A percentile compares a stretch with the other conserved stretches of the same genome.
phyloP scores from a whole-genome alignment of 2,888 invertebrate genomes.

The Uropetala carovei region DNA sequence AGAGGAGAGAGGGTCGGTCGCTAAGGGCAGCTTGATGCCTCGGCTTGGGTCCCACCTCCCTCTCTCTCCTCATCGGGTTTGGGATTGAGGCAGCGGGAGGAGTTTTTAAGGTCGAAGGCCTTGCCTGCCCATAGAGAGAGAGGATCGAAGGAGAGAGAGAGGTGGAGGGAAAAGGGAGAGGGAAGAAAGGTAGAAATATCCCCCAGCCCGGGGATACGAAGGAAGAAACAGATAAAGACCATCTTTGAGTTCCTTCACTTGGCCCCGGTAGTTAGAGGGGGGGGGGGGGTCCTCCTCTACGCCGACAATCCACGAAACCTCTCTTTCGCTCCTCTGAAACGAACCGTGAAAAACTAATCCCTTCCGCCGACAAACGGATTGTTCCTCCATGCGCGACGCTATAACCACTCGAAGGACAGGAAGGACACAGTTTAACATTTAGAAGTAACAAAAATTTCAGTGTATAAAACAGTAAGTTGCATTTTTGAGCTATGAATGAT shows the following conservation, averaged over 20 bases:
- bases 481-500: too few relatives aligned
- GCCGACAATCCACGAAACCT: background rate
- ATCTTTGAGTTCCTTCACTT: slow-evolving; percentile 14
- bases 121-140: background rate
- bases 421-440: background rate
- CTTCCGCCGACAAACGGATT: background rate
- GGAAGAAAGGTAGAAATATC: background rate
- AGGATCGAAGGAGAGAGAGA: background rate
- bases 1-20: background rate
- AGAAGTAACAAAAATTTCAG: too few relatives aligned
- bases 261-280: background rate
- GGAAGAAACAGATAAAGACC: slow-evolving; percentile 17
- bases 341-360: background rate
- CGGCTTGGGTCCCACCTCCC: background rate
- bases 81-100: background rate
- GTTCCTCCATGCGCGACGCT: background rate
- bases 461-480: too few relatives aligned
- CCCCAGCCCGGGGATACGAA: background rate
- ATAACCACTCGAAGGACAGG: background rate
- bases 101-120: slow-evolving; percentile 25
- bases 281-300: background rate
- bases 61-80: background rate
- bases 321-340: background rate
- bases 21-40: background rate
- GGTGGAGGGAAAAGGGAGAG: too few relatives aligned